Evolutionary conservation across 1,140 invertebrate genomes (phyloP).

Genomic region (Monomorium pharaonis): DNA sequence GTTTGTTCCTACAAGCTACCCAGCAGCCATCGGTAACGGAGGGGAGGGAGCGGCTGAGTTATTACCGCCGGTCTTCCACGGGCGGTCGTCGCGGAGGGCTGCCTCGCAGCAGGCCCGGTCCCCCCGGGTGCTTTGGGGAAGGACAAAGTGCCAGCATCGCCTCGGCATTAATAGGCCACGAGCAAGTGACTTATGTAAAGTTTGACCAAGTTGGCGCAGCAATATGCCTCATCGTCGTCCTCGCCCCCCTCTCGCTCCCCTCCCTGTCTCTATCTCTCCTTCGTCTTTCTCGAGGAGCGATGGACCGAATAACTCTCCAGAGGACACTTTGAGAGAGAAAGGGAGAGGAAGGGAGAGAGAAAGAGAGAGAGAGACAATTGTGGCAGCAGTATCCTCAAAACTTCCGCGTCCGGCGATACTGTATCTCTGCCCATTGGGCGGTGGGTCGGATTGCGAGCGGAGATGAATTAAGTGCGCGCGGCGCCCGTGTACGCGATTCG

Average conservation of each 20-base stretch:
- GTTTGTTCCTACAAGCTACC: slow-evolving; percentile 46
- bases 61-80: slow-evolving; percentile 37
- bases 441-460: slow-evolving; percentile 14
- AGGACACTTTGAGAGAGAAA: slow-evolving; percentile 65
- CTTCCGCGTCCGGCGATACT: slow-evolving; percentile 40
- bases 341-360: background rate
- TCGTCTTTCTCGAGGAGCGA: slow-evolving; percentile 21
- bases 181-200: slow-evolving; percentile 60
- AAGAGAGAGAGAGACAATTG: background rate
- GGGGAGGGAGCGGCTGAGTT: slow-evolving; percentile 47
- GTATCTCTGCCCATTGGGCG: slow-evolving; percentile 4
- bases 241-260: background rate
- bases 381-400: slow-evolving; percentile 20
- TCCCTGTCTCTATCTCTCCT: slow-evolving; percentile 22
- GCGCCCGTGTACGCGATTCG: slow-evolving; percentile 1
- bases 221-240: slow-evolving; percentile 55
- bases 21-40: background rate
- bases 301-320: slow-evolving; percentile 57
- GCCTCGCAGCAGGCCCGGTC: slow-evolving; percentile 12
- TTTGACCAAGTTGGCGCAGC: slow-evolving; percentile 60
- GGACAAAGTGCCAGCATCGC: slow-evolving; percentile 46
- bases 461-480: slow-evolving; percentile 43
- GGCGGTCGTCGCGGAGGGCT: slow-evolving; percentile 10
- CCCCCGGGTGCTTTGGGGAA: background rate
- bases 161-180: slow-evolving; percentile 61